phyloP scores from a whole-genome alignment of 2,888 invertebrate species.

The Dermolepida albohirtum region DNA sequence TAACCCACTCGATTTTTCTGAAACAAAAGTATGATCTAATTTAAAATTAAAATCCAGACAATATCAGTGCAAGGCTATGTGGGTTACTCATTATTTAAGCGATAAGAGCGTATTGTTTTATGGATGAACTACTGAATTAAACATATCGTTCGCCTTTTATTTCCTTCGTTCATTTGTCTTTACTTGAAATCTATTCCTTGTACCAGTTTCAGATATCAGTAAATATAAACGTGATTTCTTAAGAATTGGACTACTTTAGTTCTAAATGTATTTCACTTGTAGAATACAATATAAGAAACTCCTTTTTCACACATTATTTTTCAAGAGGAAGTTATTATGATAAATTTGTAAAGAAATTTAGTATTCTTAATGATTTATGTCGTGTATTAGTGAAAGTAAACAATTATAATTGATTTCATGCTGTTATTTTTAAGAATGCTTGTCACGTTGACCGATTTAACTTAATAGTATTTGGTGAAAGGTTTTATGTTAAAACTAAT shows the following conservation, averaged over 20 bases:
- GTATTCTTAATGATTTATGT: too few relatives aligned
- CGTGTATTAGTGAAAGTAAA: too few relatives aligned
- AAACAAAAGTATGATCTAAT: background rate
- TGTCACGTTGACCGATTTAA: background rate
- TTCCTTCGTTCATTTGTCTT: constrained; percentile 10
- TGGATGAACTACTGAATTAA: constrained; percentile 48
- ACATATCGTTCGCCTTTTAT: constrained; percentile 36
- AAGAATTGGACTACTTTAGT: constrained; percentile 40
- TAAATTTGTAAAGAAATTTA: too few relatives aligned
- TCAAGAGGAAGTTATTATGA: background rate
- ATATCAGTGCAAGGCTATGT: background rate
- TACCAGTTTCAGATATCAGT: constrained; percentile 3
- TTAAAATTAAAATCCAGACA: constrained; percentile 16
- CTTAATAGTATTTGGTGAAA: background rate
- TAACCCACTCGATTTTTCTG: too few relatives aligned
- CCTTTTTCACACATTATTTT: background rate
- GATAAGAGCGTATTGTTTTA: constrained; percentile 36
- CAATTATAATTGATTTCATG: background rate
- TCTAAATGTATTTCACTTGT: constrained; percentile 1
- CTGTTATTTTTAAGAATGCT: background rate
- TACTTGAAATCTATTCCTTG: constrained; percentile 18
- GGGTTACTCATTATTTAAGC: background rate
- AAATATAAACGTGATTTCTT: constrained; percentile 43
- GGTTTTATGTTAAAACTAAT: background rate
- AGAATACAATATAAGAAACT: background rate